Evolutionary conservation across 2,797 vertebrate genomes (phyloP).

Genomic region (Aeoliscus strigatus): DNA sequence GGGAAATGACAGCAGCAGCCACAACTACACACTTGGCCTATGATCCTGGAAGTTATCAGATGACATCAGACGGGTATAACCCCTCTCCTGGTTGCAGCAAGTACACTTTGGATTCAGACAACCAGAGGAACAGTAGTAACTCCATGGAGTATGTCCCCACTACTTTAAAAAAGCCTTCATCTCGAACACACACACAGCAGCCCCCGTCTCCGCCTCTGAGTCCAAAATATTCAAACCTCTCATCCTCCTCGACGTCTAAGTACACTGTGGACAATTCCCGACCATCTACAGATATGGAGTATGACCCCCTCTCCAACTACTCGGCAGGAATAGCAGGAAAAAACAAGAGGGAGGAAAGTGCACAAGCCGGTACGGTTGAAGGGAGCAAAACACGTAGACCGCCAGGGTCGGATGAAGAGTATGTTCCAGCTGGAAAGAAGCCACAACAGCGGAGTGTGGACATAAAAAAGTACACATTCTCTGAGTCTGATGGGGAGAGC

Average conservation of each 20-base stretch:
- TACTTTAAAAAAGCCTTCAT: slow-evolving; percentile 66
- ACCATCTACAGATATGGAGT: slow-evolving; percentile 92
- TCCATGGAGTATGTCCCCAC: slow-evolving; percentile 90
- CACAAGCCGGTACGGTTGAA: slow-evolving; percentile 21
- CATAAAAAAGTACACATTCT: slow-evolving; percentile 72
- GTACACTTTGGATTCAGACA: slow-evolving; percentile 82
- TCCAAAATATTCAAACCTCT: slow-evolving; percentile 51
- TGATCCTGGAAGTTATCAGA: slow-evolving; percentile 79
- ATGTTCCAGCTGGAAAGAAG: slow-evolving; percentile 74
- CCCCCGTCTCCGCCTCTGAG: slow-evolving; percentile 52
- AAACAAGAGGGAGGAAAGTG: slow-evolving; percentile 67
- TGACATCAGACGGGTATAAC: slow-evolving; percentile 79
- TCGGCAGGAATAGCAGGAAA: slow-evolving; percentile 82
- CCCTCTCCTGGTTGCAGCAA: slow-evolving; percentile 86
- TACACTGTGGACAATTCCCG: slow-evolving; percentile 88
- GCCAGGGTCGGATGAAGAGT: slow-evolving; percentile 63
- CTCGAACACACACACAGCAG: slow-evolving; percentile 24
- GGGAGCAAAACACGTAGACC: slow-evolving; percentile 32
- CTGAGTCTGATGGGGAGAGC: slow-evolving; percentile 85
- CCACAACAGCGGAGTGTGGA: slow-evolving; percentile 46
- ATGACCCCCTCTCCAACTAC: slow-evolving; percentile 95
- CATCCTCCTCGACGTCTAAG: slow-evolving; percentile 74
- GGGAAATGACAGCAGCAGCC: slow-evolving; percentile 33
- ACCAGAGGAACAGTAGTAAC: slow-evolving; percentile 60
- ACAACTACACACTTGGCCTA: slow-evolving; percentile 75